Percentiles rank a stretch among this genome's conserved stretches.
phyloP scores from a whole-genome alignment of 2,113 vertebrate species.

The Petromus typicus region DNA sequence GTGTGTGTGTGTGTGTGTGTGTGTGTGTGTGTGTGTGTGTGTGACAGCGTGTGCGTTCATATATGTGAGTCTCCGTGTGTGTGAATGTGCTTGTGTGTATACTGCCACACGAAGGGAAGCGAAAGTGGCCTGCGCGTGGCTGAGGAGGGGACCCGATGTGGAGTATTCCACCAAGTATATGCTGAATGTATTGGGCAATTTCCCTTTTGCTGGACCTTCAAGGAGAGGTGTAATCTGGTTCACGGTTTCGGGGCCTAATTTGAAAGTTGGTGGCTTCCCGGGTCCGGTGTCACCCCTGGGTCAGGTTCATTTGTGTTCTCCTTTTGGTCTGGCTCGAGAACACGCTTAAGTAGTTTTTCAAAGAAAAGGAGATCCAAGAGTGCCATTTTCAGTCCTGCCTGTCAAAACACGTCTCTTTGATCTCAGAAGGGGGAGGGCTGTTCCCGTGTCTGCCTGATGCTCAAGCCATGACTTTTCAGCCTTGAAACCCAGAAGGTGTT shows the following conservation, averaged over 20 bases:
- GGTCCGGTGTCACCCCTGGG: background rate
- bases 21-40: background rate
- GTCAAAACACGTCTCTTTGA: background rate
- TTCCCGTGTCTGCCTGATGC: background rate
- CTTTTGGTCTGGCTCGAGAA: background rate
- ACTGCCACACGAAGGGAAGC: background rate
- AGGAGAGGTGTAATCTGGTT: background rate
- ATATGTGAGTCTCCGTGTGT: background rate
- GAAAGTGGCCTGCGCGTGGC: rapidly evolving
- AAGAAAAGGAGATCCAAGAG: background rate
- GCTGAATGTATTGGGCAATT: background rate
- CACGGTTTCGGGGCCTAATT: background rate
- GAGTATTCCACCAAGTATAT: rapidly evolving
- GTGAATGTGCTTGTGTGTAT: background rate
- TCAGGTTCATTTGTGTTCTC: background rate
- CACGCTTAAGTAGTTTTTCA: background rate
- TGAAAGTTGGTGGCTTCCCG: background rate
- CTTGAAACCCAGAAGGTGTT: background rate
- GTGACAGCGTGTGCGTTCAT: background rate
- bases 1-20: background rate
- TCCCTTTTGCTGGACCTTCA: background rate
- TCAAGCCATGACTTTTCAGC: background rate
- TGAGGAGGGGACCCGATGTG: background rate
- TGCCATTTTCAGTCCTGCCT: background rate
- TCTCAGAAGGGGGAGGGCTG: background rate